Conservation (phyloP, 2,113 vertebrate genomes). For the Sorex araneus region DNA sequence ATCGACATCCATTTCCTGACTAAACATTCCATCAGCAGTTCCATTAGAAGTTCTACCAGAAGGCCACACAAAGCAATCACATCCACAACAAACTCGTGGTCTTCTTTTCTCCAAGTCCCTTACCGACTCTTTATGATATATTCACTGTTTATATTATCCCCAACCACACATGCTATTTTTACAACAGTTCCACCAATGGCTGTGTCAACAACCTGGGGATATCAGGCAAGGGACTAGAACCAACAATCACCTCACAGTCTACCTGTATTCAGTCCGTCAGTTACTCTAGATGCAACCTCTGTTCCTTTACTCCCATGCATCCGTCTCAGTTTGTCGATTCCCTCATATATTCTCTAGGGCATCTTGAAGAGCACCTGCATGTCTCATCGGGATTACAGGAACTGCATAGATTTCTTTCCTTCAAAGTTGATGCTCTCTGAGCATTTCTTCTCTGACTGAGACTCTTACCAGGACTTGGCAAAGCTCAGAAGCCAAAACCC, state of each 20-base stretch:
- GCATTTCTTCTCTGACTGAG: background rate
- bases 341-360: background rate
- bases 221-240: background rate
- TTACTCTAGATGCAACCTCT: background rate
- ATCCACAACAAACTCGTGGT: background rate
- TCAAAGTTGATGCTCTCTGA: background rate
- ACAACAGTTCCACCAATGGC: constrained; percentile 1
- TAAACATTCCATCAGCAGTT: background rate
- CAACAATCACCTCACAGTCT: background rate
- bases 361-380: background rate
- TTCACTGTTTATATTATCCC: constrained; percentile 10
- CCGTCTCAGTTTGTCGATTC: background rate
- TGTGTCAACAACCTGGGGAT: background rate
- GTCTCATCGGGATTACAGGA: background rate
- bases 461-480: too few relatives aligned
- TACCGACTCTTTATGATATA: background rate
- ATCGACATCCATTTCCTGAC: background rate
- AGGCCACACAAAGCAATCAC: background rate
- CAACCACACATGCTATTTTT: background rate
- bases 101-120: background rate
- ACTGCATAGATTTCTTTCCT: background rate
- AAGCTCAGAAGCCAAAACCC: too few relatives aligned
- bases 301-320: background rate
- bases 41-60: constrained; percentile 10
- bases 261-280: background rate